Base-by-base conservation (phyloP, 2,888 invertebrate species). In the Coremacera marginata region DNA sequence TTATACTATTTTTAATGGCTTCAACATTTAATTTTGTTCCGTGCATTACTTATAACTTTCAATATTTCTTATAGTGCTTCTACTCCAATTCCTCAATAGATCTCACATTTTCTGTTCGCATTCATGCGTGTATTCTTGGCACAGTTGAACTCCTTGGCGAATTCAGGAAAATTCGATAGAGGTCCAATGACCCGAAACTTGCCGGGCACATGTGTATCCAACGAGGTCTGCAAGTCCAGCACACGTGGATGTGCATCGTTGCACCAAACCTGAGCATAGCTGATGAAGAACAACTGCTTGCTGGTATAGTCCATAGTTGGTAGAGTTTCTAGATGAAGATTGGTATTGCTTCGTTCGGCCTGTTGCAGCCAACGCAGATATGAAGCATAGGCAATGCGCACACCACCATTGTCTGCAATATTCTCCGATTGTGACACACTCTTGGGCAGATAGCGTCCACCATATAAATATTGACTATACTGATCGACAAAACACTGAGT, bases 361-460 rank as follows among this genome's bases (percentile, higher is more conserved):
- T 82, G 76, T 3, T 84, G 74, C 52, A 83, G 81, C 88, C 88
- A 87, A 7, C 80, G 82, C 16, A 83, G 77, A 80, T 88, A 88
- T 44, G 89, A 87, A 19, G 80, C 79, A 68, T 84, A 89, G 19
- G 88, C 88, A 55, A 88, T 79, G 19, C 86, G 84, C 9, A 89
- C 22, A 7, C 86, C 89, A 0, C 87, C 89, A 75, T 87, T 88
- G 34, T 89, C 89, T 44, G 89, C 88, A 63, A 88, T 86, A 70
- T 89, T 87, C 76, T 89, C 88, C 25, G 84, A 81, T 52, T 88
- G 87, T 0, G 80, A 77, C 0, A 75, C 80, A n/a, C 83, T 82
- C 44, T 82, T 81, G 0, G 87, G 85, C 8, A 88, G 67, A 3
- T 27, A 72, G 0, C 77, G 80, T 0, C 84, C 85, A 31, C 83